Evolutionary conservation across 2,888 invertebrate species (phyloP), one percentile per base, ranked within the genome.

Genomic region (Terebella lapidaria): DNA sequence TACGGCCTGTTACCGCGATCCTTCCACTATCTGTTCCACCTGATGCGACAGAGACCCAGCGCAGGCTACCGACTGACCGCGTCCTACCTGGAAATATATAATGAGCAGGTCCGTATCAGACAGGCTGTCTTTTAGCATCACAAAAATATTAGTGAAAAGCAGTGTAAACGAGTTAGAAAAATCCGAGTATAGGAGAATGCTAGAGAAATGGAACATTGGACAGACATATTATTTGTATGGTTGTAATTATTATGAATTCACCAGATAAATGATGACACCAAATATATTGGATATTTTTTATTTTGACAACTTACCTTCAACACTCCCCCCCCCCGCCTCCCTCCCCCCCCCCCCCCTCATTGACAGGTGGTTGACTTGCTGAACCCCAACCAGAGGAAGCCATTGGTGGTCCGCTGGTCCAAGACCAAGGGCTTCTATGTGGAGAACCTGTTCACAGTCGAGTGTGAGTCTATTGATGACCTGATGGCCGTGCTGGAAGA

Each of bases 61-160:
- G 24, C 58, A 18, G 59, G 56, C 52, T 63, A 56, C 59, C 29
- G 65, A 25, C 53, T 67, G 24, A 59, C 61, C 24, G 67, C 67
- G 46, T 94, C 94, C 62, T 95, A 93, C 81, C 84, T 94, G 73
- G 95, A 95, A 84, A 94, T 95, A 68, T 95, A 95, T 81, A 95
- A 95, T 79, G 95, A 95, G 84, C 94, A 95, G 87, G 94, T 93
- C 80, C n/a, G 27, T n/a, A n/a, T n/a, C n/a, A n/a, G n/a, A 15
- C 25, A n/a, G n/a, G n/a, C n/a, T n/a, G n/a, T n/a, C n/a, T n/a
- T n/a, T n/a, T n/a, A n/a, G n/a, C n/a, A n/a, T n/a, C n/a, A n/a
- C n/a, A n/a, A n/a, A n/a, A n/a, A n/a, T n/a, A n/a, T n/a, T n/a
- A n/a, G n/a, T n/a, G n/a, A n/a, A n/a, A n/a, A n/a, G n/a, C n/a